phyloP scores from a whole-genome alignment of 2,113 vertebrate species.

The Isichthys henryi region DNA sequence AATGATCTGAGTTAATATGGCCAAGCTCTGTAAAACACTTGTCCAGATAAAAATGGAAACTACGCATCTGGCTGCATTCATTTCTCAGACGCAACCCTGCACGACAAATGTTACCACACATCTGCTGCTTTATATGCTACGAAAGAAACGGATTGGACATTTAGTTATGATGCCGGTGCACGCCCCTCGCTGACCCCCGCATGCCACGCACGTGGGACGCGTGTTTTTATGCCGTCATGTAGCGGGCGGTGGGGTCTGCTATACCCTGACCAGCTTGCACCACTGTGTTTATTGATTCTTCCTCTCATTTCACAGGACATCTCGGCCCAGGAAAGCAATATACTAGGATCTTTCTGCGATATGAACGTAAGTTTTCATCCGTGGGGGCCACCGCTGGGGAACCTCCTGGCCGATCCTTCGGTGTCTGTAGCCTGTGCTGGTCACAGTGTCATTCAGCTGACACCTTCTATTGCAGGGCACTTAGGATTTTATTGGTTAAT shows the following conservation, averaged over 20 bases:
- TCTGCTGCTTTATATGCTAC: background rate
- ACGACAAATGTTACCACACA: background rate
- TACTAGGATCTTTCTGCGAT: constrained; percentile 96
- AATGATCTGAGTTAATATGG: background rate
- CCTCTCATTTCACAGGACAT: constrained; percentile 75
- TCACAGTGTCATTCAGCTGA: background rate
- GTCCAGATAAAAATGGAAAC: background rate
- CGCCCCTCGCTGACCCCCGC: background rate
- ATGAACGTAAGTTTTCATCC: constrained; percentile 86
- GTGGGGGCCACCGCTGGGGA: background rate
- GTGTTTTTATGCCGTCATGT: background rate
- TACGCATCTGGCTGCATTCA: background rate
- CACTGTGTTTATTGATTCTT: constrained; percentile 7
- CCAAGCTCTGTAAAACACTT: background rate
- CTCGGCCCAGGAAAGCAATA: constrained; percentile 98
- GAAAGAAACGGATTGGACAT: background rate
- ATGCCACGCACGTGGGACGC: too few relatives aligned
- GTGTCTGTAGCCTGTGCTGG: background rate
- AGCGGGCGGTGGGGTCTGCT: too few relatives aligned
- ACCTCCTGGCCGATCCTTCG: background rate
- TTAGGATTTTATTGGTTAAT: background rate
- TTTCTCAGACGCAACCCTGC: background rate
- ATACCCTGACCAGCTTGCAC: background rate
- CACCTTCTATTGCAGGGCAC: background rate
- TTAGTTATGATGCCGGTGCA: background rate